A percentile compares a stretch with the other conserved stretches of the same genome.
Conservation (phyloP, 2,888 invertebrate genomes). For the Gastracanthus pulcherrimus region DNA sequence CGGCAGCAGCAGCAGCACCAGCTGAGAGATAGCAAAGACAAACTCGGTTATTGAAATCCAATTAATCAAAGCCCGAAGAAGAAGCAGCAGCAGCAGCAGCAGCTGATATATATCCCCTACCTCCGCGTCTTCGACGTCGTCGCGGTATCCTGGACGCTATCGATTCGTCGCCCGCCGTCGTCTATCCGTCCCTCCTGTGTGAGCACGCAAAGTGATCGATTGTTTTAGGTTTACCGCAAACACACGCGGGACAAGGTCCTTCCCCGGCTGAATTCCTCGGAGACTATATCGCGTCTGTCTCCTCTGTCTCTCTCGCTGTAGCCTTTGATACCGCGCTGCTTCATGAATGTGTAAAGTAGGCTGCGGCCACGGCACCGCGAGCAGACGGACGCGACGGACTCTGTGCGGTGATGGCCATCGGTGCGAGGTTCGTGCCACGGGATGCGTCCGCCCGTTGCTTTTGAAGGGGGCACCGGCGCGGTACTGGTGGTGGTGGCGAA, state of each 20-base stretch:
- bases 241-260: slow-evolving; percentile 71
- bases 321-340: slow-evolving; percentile 72
- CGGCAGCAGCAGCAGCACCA: too few relatives aligned
- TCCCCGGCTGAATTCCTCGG: not conserved
- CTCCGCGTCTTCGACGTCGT: slow-evolving; percentile 40
- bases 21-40: slow-evolving; percentile 58
- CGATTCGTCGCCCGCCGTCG: slow-evolving; percentile 61
- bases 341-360: slow-evolving; percentile 75
- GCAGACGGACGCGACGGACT: not conserved
- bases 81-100: slow-evolving; percentile 11
- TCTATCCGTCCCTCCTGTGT: slow-evolving; percentile 18
- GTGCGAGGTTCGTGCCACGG: too few relatives aligned
- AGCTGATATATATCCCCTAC: slow-evolving; percentile 22
- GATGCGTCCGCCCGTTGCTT: too few relatives aligned
- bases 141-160: slow-evolving; percentile 63
- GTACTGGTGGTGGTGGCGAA: not conserved
- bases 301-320: slow-evolving; percentile 48
- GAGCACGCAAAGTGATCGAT: slow-evolving; percentile 72
- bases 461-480: too few relatives aligned
- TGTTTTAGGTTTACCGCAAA: slow-evolving; percentile 75
- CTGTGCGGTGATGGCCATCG: too few relatives aligned
- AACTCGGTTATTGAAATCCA: slow-evolving; percentile 67
- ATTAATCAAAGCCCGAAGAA: slow-evolving; percentile 69
- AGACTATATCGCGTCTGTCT: slow-evolving; percentile 51
- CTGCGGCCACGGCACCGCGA: not conserved